These are phyloP conservation scores for Pemphigus obesinymphae DNA, from an alignment of 1,140 invertebrate species.

Conservation along the genomic window DNA sequence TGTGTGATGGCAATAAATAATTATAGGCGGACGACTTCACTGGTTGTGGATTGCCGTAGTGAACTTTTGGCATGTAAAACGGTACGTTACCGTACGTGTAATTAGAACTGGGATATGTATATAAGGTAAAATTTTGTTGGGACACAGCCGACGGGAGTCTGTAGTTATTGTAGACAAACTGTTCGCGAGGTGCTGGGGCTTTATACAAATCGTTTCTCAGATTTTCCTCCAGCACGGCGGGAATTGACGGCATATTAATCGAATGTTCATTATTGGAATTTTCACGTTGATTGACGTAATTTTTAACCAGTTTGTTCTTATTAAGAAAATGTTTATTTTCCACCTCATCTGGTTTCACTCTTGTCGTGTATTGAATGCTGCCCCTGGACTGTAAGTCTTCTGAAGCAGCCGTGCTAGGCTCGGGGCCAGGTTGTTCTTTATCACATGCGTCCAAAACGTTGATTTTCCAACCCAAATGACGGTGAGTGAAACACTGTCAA, in stretches of 20 bases:
- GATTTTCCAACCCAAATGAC: conserved; percentile 92
- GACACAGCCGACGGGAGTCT: neutral
- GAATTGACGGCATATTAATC: neutral
- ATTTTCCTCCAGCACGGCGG: neutral
- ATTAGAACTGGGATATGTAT: neutral
- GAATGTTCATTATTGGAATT: neutral
- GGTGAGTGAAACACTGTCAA: conserved; percentile 81
- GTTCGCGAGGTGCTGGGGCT: neutral
- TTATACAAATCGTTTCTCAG: conserved; percentile 16
- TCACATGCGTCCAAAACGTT: conserved; percentile 81
- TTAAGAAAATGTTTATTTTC: neutral
- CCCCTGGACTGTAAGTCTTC: conserved; percentile 58
- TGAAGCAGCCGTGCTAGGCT: conserved; percentile 53
- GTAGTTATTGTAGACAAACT: neutral
- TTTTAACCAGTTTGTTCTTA: neutral
- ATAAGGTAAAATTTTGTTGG: neutral
- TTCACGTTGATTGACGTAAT: neutral
- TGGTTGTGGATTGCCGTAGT: neutral
- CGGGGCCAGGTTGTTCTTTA: conserved; percentile 54
- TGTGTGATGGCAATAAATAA: neutral
- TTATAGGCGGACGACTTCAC: neutral
- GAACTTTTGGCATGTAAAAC: neutral
- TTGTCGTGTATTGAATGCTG: conserved; percentile 64
- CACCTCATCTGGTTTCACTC: conserved; percentile 63
- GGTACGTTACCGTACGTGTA: conserved; percentile 1